Percentiles rank a stretch among this genome's conserved stretches.
These are phyloP conservation scores for Campodea augens DNA, from an alignment of 1,140 invertebrate species.

Conservation along the genomic window DNA sequence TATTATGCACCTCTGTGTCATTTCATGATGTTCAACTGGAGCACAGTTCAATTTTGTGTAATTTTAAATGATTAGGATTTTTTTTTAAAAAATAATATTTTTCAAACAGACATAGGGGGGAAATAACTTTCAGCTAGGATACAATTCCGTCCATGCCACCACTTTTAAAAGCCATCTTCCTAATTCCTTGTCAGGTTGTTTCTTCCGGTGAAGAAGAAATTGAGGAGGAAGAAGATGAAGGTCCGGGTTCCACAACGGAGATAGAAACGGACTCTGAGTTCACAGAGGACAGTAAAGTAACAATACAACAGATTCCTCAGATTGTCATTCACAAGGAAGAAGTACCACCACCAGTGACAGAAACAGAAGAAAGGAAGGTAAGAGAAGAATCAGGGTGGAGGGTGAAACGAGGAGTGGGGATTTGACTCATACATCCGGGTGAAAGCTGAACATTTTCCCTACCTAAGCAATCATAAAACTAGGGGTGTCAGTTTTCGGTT, in stretches of 20 bases:
- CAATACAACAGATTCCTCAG: neutral
- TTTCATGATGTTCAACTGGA: too few species aligned
- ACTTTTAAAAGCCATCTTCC: too few species aligned
- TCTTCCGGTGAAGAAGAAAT: slow-evolving; percentile 39
- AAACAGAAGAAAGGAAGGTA: neutral
- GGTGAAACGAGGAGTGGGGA: neutral
- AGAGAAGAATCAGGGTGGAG: neutral
- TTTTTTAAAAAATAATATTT: too few species aligned
- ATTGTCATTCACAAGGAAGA: neutral
- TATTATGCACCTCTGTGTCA: too few species aligned
- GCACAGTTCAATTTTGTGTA: too few species aligned
- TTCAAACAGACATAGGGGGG: too few species aligned
- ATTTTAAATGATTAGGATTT: too few species aligned
- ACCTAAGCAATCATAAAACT: too few species aligned
- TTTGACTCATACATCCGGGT: neutral
- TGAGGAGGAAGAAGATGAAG: slow-evolving; percentile 33
- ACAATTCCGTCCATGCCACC: too few species aligned
- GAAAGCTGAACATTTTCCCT: neutral
- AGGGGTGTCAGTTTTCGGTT: too few species aligned
- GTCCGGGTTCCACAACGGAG: slow-evolving; percentile 66
- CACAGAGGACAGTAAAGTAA: slow-evolving; percentile 38
- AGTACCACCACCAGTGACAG: neutral
- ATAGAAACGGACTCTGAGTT: slow-evolving; percentile 83
- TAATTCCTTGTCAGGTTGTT: too few species aligned
- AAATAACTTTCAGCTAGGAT: too few species aligned